Evolutionary conservation across 2,888 invertebrate species (phyloP).

Genomic region (Subacronicta megacephala): DNA sequence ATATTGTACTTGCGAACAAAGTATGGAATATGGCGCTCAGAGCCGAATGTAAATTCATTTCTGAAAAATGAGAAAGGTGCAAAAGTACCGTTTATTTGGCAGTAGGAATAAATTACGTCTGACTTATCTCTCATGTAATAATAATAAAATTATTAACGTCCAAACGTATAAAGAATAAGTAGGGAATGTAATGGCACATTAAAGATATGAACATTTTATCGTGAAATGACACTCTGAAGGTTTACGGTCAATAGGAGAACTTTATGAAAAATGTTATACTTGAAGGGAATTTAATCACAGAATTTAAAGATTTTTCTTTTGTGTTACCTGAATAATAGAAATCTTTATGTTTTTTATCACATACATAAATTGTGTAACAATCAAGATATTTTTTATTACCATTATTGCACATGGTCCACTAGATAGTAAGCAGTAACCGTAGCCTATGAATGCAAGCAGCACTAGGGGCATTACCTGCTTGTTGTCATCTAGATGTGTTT

Average conservation of each 20-base stretch:
- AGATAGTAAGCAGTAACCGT: too few species aligned
- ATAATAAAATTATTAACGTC: slow-evolving; percentile 74
- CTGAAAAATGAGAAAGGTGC: slow-evolving; percentile 35
- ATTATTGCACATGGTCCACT: too few species aligned
- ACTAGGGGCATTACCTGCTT: too few species aligned
- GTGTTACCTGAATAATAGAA: slow-evolving; percentile 8
- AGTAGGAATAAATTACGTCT: slow-evolving; percentile 60
- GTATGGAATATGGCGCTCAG: not conserved
- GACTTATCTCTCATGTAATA: slow-evolving; percentile 71
- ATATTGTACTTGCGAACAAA: slow-evolving; percentile 12
- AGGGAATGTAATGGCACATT: slow-evolving; percentile 75
- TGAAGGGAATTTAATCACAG: slow-evolving; percentile 44
- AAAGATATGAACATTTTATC: slow-evolving; percentile 76
- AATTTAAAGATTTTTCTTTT: slow-evolving; percentile 25
- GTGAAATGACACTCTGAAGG: slow-evolving; percentile 69
- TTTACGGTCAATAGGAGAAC: slow-evolving; percentile 70
- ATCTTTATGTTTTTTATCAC: slow-evolving; percentile 31
- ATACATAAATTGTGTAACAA: slow-evolving; percentile 9
- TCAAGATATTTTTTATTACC: not conserved
- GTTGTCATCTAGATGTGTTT: too few species aligned
- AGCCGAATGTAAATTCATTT: slow-evolving; percentile 17
- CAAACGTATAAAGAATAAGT: slow-evolving; percentile 71
- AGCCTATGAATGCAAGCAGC: too few species aligned
- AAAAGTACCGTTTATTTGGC: slow-evolving; percentile 58
- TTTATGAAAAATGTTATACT: slow-evolving; percentile 51